These are phyloP conservation scores for Mola mola DNA, from an alignment of 2,113 vertebrate genomes.

Conservation along the genomic window DNA sequence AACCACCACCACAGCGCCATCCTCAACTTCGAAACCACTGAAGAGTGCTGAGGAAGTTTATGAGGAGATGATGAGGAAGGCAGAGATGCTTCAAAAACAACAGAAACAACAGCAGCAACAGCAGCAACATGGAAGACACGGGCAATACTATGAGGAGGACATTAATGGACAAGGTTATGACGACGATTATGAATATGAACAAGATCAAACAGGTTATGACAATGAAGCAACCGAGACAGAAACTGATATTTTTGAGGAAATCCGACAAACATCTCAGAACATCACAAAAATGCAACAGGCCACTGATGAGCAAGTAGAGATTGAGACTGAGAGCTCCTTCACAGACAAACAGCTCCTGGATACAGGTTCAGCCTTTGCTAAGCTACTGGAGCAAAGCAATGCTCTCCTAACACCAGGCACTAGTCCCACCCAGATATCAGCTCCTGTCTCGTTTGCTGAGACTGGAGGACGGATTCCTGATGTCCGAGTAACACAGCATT, in stretches of 20 bases:
- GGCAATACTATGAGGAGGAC: constrained; percentile 79
- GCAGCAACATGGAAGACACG: constrained; percentile 77
- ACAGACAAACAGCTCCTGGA: constrained; percentile 91
- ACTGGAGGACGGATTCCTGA: constrained; percentile 86
- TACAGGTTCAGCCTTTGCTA: constrained; percentile 89
- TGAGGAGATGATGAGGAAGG: constrained; percentile 98
- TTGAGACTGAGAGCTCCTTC: constrained; percentile 78
- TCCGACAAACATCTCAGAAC: constrained; percentile 87
- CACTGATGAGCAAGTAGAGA: constrained; percentile 78
- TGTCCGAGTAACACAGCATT: constrained; percentile 95
- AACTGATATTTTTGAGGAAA: constrained; percentile 89
- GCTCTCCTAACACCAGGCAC: constrained; percentile 90
- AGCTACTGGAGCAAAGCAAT: constrained; percentile 83
- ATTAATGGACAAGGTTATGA: constrained; percentile 86
- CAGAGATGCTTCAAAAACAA: constrained; percentile 92
- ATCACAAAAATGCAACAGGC: constrained; percentile 85
- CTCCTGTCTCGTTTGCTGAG: constrained; percentile 90
- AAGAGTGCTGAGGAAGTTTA: constrained; percentile 98
- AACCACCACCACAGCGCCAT: constrained; percentile 76
- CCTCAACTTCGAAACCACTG: constrained; percentile 87
- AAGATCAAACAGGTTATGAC: constrained; percentile 80
- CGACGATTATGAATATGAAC: constrained; percentile 83
- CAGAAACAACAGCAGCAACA: constrained; percentile 83
- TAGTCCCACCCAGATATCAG: constrained; percentile 93
- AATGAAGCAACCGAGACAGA: constrained; percentile 78